These are phyloP conservation scores for Drosophila nikananu DNA, from an alignment of 1,140 invertebrate species.

Conservation along the genomic window DNA sequence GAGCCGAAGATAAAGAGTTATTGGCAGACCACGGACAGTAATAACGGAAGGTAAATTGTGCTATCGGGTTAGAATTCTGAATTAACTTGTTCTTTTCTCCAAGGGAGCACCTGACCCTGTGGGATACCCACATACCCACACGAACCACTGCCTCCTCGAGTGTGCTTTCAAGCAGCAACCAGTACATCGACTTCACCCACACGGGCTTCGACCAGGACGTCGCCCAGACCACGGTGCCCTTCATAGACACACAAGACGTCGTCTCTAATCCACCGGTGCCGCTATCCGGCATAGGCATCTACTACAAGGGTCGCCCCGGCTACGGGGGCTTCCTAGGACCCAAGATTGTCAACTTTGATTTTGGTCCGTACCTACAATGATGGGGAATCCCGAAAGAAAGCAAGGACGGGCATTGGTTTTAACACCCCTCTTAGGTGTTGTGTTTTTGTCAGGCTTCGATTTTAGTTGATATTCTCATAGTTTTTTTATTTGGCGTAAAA, in stretches of 20 bases:
- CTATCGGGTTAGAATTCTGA: too few relatives aligned
- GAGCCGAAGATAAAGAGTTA: slow-evolving; percentile 85
- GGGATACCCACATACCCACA: slow-evolving; percentile 90
- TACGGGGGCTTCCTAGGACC: slow-evolving; percentile 92
- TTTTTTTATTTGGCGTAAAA: too few relatives aligned
- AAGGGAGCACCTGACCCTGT: slow-evolving; percentile 87
- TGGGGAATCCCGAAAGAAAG: neutral
- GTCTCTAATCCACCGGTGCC: slow-evolving; percentile 87
- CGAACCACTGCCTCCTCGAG: slow-evolving; percentile 85
- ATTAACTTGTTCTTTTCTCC: slow-evolving; percentile 49
- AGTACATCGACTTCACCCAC: slow-evolving; percentile 91
- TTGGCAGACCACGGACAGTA: slow-evolving; percentile 90
- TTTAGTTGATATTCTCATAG: too few relatives aligned
- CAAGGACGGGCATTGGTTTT: too few relatives aligned
- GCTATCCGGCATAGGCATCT: slow-evolving; percentile 90
- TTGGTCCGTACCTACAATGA: neutral
- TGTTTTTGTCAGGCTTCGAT: too few relatives aligned
- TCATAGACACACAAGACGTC: slow-evolving; percentile 92
- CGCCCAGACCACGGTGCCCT: slow-evolving; percentile 94
- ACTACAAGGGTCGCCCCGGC: slow-evolving; percentile 89
- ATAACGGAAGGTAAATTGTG: slow-evolving; percentile 87
- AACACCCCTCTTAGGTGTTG: too few relatives aligned
- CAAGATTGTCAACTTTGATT: slow-evolving; percentile 92
- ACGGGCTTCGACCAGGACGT: slow-evolving; percentile 91
- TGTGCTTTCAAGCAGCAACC: slow-evolving; percentile 89